Conservation (phyloP, 2,113 vertebrate genomes). For the Saguinus midas region DNA sequence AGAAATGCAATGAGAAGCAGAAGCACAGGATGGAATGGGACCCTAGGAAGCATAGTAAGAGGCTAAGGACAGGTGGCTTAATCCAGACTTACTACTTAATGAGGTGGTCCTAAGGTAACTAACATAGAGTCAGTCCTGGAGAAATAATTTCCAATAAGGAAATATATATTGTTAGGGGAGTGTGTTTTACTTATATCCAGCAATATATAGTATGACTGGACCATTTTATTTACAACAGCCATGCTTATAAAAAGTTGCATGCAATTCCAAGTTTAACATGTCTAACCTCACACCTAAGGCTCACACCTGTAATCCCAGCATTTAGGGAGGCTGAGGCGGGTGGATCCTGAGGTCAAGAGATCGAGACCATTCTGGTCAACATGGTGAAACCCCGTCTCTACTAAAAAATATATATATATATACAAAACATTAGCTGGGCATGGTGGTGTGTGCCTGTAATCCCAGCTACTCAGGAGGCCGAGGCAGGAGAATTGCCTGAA, state of each 20-base stretch:
- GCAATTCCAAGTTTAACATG: fast-evolving
- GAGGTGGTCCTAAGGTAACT: not conserved
- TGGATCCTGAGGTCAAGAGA: too few species aligned
- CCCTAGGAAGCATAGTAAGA: not conserved
- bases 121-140: not conserved
- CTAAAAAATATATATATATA: too few species aligned
- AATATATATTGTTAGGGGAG: not conserved
- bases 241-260: not conserved
- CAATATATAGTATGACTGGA: not conserved
- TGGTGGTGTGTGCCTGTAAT: too few species aligned
- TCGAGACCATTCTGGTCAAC: too few species aligned
- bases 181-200: not conserved
- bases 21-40: not conserved
- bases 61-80: not conserved
- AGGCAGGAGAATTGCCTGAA: too few species aligned
- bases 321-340: too few species aligned
- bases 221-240: not conserved
- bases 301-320: too few species aligned
- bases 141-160: not conserved
- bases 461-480: too few species aligned
- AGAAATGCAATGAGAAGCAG: not conserved
- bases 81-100: not conserved
- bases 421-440: too few species aligned
- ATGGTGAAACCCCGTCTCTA: too few species aligned
- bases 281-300: not conserved